Percentiles rank a stretch among this genome's conserved stretches.
Conservation (phyloP, 2,888 invertebrate species). For the Himalopsyche kuldschensis region DNA sequence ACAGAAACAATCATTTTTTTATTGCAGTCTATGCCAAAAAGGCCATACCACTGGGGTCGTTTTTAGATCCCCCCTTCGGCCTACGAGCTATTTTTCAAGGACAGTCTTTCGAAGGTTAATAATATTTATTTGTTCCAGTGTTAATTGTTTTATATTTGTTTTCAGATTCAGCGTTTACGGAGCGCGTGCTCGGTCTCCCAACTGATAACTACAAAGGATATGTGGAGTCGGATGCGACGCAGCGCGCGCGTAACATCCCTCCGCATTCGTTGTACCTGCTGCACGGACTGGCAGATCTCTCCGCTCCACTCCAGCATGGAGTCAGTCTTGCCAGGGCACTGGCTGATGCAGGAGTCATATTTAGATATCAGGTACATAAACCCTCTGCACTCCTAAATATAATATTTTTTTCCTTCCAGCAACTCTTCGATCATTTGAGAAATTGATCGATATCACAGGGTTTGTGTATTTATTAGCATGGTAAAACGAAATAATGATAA, state of each 20-base stretch:
- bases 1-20: too few species aligned
- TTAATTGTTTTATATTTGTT: constrained; percentile 6
- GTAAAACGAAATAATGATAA: too few species aligned
- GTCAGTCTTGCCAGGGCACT: constrained; percentile 86
- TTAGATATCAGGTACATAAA: constrained; percentile 84
- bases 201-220: constrained; percentile 87
- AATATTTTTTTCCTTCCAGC: background rate
- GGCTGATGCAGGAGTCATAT: constrained; percentile 84
- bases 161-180: constrained; percentile 93
- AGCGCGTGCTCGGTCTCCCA: constrained; percentile 87
- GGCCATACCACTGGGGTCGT: too few species aligned
- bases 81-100: too few species aligned
- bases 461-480: too few species aligned
- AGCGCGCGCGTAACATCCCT: constrained; percentile 85
- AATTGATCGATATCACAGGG: too few species aligned
- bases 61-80: too few species aligned
- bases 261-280: constrained; percentile 85
- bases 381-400: too few species aligned
- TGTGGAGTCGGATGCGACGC: constrained; percentile 89
- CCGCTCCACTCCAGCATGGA: constrained; percentile 93
- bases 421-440: too few species aligned
- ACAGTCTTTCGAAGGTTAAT: too few species aligned
- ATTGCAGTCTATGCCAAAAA: too few species aligned
- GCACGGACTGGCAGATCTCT: constrained; percentile 90
- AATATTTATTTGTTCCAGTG: constrained; percentile 19